Conservation (phyloP, 2,888 invertebrate species). For the Drosophila lacicola region DNA sequence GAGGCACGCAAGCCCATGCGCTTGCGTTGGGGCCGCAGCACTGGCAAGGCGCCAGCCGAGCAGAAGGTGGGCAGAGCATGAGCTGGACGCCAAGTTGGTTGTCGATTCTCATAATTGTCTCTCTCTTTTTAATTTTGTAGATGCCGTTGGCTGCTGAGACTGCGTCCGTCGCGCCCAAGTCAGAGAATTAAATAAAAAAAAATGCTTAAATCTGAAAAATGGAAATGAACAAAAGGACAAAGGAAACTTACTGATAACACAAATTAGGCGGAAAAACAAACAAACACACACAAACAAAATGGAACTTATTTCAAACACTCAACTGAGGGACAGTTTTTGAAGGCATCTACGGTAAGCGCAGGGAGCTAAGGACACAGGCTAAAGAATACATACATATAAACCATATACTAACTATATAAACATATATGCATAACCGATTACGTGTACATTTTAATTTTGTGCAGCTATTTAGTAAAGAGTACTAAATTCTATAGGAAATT, state of each 20-base stretch:
- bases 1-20: constrained; percentile 83
- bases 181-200: constrained; percentile 53
- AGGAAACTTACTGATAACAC: constrained; percentile 25
- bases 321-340: constrained; percentile 49
- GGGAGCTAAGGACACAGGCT: constrained; percentile 46
- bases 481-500: constrained; percentile 12
- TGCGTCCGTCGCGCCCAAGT: constrained; percentile 49
- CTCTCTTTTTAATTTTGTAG: constrained; percentile 1
- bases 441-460: constrained; percentile 20
- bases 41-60: constrained; percentile 69
- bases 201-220: constrained; percentile 5
- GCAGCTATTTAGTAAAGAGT: constrained; percentile 17
- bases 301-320: constrained; percentile 26
- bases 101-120: not conserved
- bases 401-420: constrained; percentile 30
- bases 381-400: constrained; percentile 60
- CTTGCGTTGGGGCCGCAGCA: constrained; percentile 84
- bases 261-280: constrained; percentile 27
- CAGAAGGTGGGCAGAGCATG: constrained; percentile 47
- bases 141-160: constrained; percentile 38
- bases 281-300: constrained; percentile 30
- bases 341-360: constrained; percentile 46
- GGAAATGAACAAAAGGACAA: constrained; percentile 28
- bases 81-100: no score
- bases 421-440: constrained; percentile 33